Base-by-base conservation (phyloP, 2,797 vertebrate species). In the Chromis chromis region DNA sequence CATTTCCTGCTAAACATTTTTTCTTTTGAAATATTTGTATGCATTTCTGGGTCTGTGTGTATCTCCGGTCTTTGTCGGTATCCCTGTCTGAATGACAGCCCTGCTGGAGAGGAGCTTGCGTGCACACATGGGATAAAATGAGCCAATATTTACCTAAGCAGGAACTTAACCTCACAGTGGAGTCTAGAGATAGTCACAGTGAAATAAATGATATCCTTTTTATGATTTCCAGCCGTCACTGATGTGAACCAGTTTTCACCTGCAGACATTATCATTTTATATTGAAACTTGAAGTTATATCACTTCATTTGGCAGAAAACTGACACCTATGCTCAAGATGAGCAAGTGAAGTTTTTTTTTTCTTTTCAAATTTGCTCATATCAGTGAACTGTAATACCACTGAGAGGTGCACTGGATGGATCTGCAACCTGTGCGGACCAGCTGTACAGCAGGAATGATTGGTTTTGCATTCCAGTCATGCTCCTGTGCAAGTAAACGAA, bases 391-490 rank as follows among this genome's bases (percentile, higher is more conserved):
- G 31, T 69, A 65, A 75, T 59, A 52, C 44, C 24, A 31, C 3
- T 60, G 76, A 76, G 58, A 71, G 56, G 25, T 56, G 21, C 7
- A 6, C 25, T 77, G 49, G 79, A 75, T 67, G 44, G 56, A 65
- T 75, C 65, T 48, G 14, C 46, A 71, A 57, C 75, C 79, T 70
- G 64, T 36, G 71, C 55, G 58, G 80, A 77, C 64, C 49, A 25
- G 75, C 72, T 66, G 52, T 49, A 46, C 39, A 57, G 84, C 85
- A 68, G 73, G 65, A 58, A 63, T 78, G 80, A 74, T 68, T 8
- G 55, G 28, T 44, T 92, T 78, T 77, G 60, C 68, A 93, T 90
- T 91, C 87, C 48, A 57, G 76, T 86, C 90, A 92, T 86, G 90
- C 75, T 61, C 64, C 60, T 39, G 60, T 60, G 60, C 80, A 31